Evolutionary conservation across 2,797 vertebrate genomes (phyloP).

Genomic region (Pseudochirops corinnae): DNA sequence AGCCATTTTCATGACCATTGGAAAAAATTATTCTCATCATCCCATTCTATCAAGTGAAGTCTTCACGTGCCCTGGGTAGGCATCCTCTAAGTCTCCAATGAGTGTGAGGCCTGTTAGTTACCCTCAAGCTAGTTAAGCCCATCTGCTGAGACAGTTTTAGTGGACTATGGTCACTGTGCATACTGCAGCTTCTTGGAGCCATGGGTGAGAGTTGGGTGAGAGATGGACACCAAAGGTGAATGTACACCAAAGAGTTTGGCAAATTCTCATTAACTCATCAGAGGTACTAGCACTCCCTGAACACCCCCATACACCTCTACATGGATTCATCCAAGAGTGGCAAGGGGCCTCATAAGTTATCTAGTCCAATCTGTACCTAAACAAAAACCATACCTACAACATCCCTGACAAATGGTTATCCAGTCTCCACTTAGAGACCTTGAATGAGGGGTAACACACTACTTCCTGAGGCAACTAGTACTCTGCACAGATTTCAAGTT

Average conservation of each 20-base stretch:
- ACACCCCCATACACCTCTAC: neutral
- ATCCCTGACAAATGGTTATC: neutral
- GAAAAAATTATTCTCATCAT: neutral
- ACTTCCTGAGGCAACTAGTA: neutral
- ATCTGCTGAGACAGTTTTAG: neutral
- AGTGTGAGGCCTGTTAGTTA: neutral
- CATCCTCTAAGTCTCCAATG: neutral
- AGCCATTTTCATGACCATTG: neutral
- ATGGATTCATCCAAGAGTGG: neutral
- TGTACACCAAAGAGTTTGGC: neutral
- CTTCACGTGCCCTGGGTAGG: neutral
- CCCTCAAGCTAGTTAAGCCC: neutral
- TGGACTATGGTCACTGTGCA: neutral
- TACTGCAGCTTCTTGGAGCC: neutral
- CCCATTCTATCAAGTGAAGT: neutral
- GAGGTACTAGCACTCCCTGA: too few species aligned
- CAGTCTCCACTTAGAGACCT: neutral
- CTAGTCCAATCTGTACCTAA: neutral
- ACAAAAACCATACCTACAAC: neutral
- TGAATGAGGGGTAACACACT: neutral
- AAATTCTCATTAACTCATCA: neutral
- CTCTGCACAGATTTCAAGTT: neutral
- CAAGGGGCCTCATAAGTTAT: neutral
- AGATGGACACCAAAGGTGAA: neutral
- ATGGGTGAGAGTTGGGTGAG: neutral